Conservation (phyloP, 2,797 vertebrate species). For the Myotis vivesi region DNA sequence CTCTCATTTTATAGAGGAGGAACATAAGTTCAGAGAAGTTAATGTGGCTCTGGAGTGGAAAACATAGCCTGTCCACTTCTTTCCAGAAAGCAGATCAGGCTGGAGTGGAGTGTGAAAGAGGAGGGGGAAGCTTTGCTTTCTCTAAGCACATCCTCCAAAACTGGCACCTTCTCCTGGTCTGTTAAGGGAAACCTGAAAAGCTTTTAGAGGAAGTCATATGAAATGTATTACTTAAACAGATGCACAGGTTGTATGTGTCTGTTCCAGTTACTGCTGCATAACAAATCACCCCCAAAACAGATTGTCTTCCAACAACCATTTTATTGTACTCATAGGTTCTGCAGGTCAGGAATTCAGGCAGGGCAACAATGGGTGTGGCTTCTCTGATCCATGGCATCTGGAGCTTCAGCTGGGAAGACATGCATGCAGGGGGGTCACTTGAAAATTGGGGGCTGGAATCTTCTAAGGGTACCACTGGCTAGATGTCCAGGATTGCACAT, state of each 20-base stretch:
- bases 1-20: not conserved
- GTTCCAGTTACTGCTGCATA: not conserved
- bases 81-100: not conserved
- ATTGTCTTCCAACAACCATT: not conserved
- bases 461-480: not conserved
- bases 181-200: not conserved
- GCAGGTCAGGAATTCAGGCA: not conserved
- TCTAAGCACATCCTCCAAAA: not conserved
- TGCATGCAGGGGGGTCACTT: not conserved
- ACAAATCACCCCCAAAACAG: not conserved
- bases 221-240: not conserved
- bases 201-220: not conserved
- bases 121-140: not conserved
- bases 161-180: not conserved
- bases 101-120: not conserved
- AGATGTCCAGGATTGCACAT: not conserved
- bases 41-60: not conserved
- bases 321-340: not conserved
- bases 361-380: not conserved
- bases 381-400: not conserved
- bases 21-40: not conserved
- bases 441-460: not conserved
- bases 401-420: not conserved
- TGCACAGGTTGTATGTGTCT: not conserved
- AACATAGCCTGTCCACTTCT: not conserved